phyloP scores from a whole-genome alignment of 2,888 invertebrate species.

The Ormia ochracea region DNA sequence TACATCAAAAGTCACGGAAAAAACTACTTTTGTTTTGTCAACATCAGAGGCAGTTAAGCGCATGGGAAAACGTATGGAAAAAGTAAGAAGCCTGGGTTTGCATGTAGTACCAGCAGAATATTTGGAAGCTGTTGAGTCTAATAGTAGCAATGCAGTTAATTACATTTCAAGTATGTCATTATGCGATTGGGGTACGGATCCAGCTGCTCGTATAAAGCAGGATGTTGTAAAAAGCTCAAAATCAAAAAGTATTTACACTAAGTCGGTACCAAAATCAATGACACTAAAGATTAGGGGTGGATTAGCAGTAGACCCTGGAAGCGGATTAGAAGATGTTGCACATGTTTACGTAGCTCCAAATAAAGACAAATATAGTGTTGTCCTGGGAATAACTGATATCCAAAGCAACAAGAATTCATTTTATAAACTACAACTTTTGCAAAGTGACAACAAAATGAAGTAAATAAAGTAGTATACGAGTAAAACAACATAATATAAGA shows the following conservation, averaged over 20 bases:
- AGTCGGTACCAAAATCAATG: constrained; percentile 80
- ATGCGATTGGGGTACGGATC: constrained; percentile 89
- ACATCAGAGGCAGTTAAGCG: constrained; percentile 83
- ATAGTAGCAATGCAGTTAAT: constrained; percentile 79
- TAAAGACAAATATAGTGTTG: constrained; percentile 83
- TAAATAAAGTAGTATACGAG: constrained; percentile 72
- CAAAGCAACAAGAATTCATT: constrained; percentile 92
- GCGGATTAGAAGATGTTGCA: constrained; percentile 70
- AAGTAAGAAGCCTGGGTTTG: constrained; percentile 83
- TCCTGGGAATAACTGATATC: constrained; percentile 91
- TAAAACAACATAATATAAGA: too few relatives aligned
- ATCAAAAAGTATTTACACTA: constrained; percentile 81
- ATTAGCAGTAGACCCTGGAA: constrained; percentile 94
- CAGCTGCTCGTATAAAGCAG: constrained; percentile 72
- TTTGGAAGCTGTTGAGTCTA: constrained; percentile 82
- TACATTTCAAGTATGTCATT: constrained; percentile 85
- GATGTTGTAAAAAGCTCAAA: constrained; percentile 80
- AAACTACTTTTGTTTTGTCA: constrained; percentile 83
- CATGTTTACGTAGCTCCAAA: constrained; percentile 82
- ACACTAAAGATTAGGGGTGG: constrained; percentile 88
- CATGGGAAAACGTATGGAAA: constrained; percentile 81
- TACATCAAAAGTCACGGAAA: constrained; percentile 80
- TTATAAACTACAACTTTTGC: constrained; percentile 94
- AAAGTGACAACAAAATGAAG: constrained; percentile 82
- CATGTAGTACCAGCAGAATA: constrained; percentile 89